Conservation (phyloP, 2,113 vertebrate species). For the Hippocampus zosterae region DNA sequence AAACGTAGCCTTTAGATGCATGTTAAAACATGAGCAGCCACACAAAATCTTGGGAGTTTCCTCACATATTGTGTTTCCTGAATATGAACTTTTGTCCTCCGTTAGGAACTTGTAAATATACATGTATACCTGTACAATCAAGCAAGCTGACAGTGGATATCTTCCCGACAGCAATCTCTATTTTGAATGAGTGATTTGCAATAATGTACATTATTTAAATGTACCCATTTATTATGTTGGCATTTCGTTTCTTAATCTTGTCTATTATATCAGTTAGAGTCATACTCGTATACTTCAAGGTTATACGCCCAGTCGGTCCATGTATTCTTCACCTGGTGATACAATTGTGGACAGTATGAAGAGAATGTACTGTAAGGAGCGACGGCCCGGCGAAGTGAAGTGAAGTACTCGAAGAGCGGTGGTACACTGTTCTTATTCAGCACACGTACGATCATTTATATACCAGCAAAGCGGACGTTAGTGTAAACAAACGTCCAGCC, state of each 20-base stretch:
- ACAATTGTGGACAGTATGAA: neutral
- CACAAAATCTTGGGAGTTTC: neutral
- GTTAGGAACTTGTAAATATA: neutral
- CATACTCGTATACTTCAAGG: no score
- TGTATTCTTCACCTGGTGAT: neutral
- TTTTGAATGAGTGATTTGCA: neutral
- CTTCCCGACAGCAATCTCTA: neutral
- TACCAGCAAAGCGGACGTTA: no score
- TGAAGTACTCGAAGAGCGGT: no score
- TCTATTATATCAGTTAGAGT: neutral
- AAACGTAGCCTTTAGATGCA: neutral
- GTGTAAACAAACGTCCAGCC: no score
- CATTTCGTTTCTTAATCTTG: neutral
- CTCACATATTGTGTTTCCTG: neutral
- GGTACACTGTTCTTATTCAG: no score
- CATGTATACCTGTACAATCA: neutral
- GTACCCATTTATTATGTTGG: neutral
- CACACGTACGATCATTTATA: no score
- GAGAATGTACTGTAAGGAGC: no score
- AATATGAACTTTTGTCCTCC: neutral
- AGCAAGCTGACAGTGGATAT: neutral
- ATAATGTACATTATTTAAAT: neutral
- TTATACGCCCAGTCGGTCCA: no score
- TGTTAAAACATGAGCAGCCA: neutral
- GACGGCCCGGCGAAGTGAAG: no score